Conservation (phyloP, 2,797 vertebrate species). For the Intellagama lesueurii region DNA sequence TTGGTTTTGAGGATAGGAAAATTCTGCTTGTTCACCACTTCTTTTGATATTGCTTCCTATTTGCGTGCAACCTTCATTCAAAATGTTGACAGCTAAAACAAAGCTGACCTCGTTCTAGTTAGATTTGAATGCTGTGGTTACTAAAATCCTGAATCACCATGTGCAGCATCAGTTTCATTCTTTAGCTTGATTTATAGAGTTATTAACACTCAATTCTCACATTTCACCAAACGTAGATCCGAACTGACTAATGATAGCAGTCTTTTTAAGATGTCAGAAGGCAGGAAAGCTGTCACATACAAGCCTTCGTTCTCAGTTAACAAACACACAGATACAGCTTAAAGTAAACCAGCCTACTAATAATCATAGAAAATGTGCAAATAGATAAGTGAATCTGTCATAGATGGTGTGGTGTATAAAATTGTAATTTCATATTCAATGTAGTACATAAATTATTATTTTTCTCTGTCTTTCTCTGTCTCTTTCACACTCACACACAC, state of each 20-base stretch:
- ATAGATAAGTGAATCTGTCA: too few relatives aligned
- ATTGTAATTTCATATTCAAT: too few relatives aligned
- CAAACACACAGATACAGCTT: too few relatives aligned
- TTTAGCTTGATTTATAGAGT: neutral
- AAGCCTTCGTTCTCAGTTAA: too few relatives aligned
- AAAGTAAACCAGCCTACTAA: too few relatives aligned
- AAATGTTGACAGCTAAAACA: conserved; percentile 14
- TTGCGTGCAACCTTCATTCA: neutral
- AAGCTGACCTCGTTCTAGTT: neutral
- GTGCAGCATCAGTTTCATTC: neutral
- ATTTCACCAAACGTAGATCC: neutral
- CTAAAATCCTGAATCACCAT: neutral
- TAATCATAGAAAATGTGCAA: too few relatives aligned
- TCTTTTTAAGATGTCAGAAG: neutral
- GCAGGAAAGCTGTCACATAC: neutral
- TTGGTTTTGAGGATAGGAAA: conserved; percentile 25
- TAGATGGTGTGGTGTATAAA: too few relatives aligned
- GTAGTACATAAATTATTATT: too few relatives aligned
- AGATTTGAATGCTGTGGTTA: neutral
- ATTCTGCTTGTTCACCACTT: conserved; percentile 34
- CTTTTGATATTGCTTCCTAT: conserved; percentile 22
- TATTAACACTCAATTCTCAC: neutral
- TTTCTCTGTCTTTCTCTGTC: too few relatives aligned
- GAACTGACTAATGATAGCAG: neutral
- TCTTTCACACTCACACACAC: too few relatives aligned